phyloP scores from a whole-genome alignment of 2,888 invertebrate species.

The Microplitis manilae region DNA sequence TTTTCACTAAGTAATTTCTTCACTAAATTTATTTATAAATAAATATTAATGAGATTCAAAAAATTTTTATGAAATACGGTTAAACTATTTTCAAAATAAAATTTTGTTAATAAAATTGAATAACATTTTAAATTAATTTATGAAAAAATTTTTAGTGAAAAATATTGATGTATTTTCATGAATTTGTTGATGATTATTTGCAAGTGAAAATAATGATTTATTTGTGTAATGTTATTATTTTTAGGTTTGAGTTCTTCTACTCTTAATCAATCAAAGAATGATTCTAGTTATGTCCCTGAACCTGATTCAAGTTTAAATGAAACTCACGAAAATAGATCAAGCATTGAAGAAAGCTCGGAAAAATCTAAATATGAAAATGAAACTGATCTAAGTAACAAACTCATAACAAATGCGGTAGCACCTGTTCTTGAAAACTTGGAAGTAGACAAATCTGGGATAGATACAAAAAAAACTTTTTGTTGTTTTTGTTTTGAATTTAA shows the following conservation, averaged over 20 bases:
- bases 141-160: too few species aligned
- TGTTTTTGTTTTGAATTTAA: conserved; percentile 7
- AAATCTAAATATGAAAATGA: too few species aligned
- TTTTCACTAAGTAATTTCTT: background rate
- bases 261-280: background rate
- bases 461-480: conserved; percentile 4
- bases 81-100: too few species aligned
- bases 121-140: too few species aligned
- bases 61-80: too few species aligned
- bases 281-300: background rate
- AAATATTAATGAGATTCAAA: too few species aligned
- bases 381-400: background rate
- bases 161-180: background rate
- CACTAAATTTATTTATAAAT: too few species aligned
- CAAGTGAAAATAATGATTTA: too few species aligned
- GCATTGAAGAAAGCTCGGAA: background rate
- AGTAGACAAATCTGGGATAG: background rate
- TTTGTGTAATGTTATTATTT: too few species aligned
- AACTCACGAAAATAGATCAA: background rate
- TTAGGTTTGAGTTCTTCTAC: too few species aligned
- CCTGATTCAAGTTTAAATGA: background rate
- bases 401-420: background rate
- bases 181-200: too few species aligned
- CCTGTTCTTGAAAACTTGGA: background rate
- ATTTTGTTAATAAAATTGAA: too few species aligned